Conservation (phyloP, 2,113 vertebrate species). For the Neotoma lepida region DNA sequence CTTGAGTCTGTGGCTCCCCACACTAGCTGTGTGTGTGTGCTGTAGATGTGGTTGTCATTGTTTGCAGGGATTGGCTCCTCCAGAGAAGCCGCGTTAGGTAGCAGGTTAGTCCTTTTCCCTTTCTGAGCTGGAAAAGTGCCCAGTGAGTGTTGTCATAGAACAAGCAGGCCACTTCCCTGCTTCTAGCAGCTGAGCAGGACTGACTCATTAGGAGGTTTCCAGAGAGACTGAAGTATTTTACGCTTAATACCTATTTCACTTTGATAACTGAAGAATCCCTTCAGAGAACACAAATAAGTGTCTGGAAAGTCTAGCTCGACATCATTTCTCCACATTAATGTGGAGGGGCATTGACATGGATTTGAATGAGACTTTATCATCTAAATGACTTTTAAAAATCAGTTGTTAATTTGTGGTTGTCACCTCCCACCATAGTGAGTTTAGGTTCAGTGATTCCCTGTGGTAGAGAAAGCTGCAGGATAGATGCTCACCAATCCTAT, state of each 20-base stretch:
- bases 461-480: constrained; percentile 24
- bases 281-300: neutral
- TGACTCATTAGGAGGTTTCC: constrained; percentile 28
- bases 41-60: neutral
- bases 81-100: neutral
- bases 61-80: neutral
- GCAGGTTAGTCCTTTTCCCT: neutral
- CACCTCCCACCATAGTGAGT: neutral
- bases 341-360: constrained; percentile 6
- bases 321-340: neutral
- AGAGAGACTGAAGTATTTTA: constrained; percentile 38
- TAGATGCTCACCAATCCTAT: constrained; percentile 25
- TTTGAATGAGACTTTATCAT: constrained; percentile 21
- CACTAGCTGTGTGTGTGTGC: neutral
- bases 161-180: neutral
- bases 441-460: constrained; percentile 33
- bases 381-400: constrained; percentile 56
- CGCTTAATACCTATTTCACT: neutral
- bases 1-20: neutral
- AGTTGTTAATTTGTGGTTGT: neutral
- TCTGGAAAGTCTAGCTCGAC: neutral
- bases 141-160: neutral
- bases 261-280: constrained; percentile 24
- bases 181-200: neutral
- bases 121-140: neutral